Percentiles rank a stretch among this genome's conserved stretches.
phyloP scores from a whole-genome alignment of 2,888 invertebrate species.

The Invenusta paracnida region DNA sequence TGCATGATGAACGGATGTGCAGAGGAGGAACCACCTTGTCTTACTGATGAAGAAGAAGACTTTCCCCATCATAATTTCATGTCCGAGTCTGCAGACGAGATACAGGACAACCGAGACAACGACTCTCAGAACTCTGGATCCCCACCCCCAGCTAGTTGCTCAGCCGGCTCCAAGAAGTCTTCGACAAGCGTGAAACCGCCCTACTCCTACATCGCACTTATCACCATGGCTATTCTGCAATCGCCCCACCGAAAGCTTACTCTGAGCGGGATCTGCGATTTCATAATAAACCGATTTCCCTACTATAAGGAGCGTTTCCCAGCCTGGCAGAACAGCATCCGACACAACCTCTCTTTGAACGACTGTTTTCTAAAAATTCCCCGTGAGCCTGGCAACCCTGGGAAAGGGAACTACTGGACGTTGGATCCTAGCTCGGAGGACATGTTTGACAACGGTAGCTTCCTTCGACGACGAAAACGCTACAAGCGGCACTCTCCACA shows the following conservation, averaged over 20 bases:
- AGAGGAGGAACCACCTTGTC: neutral
- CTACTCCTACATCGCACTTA: constrained; percentile 95
- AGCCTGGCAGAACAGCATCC: constrained; percentile 96
- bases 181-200: constrained; percentile 79
- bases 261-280: constrained; percentile 94
- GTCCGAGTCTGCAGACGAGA: neutral
- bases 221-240: constrained; percentile 96
- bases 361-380: constrained; percentile 99
- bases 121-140: neutral
- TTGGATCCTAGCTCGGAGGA: constrained; percentile 92
- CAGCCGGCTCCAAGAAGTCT: constrained; percentile 10
- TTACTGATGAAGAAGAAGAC: neutral
- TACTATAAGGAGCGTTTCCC: constrained; percentile 91
- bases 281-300: constrained; percentile 89
- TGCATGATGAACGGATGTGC: neutral
- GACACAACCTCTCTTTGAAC: constrained; percentile 86
- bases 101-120: neutral
- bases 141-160: neutral
- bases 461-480: constrained; percentile 83
- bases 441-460: constrained; percentile 99
- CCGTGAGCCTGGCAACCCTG: constrained; percentile 79
- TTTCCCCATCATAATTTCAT: neutral
- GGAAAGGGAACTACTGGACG: constrained; percentile 90
- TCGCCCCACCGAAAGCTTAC: constrained; percentile 89
- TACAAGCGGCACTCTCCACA: constrained; percentile 69